Percentiles rank a stretch among this genome's conserved stretches.
phyloP scores from a whole-genome alignment of 2,113 vertebrate genomes.

The Tragelaphus imberbis region DNA sequence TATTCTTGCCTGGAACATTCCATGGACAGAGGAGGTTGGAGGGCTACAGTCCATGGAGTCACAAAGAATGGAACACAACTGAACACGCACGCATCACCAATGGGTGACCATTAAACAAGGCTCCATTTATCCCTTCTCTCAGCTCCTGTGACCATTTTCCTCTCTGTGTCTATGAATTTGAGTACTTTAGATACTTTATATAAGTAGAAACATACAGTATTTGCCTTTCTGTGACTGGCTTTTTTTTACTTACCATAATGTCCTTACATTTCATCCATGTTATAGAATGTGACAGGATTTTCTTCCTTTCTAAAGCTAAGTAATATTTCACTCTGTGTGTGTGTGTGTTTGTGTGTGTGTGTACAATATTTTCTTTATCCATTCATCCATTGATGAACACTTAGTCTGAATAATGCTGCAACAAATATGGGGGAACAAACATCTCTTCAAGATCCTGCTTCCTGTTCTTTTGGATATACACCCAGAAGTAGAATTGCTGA shows the following conservation, averaged over 20 bases:
- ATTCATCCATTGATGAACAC: background rate
- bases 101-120: background rate
- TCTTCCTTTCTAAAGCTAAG: background rate
- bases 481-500: background rate
- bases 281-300: background rate
- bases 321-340: background rate
- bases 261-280: background rate
- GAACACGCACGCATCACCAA: rapidly evolving
- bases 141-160: background rate
- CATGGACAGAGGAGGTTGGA: background rate
- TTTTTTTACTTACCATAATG: background rate
- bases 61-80: background rate
- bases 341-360: background rate
- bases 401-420: background rate
- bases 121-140: background rate
- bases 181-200: background rate
- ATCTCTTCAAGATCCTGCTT: background rate
- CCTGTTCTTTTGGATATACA: background rate
- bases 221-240: background rate
- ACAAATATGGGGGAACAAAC: background rate
- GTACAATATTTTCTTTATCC: background rate
- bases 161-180: background rate
- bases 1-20: background rate
- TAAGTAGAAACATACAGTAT: background rate
- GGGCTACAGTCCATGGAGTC: background rate